Evolutionary conservation across 2,113 vertebrate species (phyloP), one percentile per base, ranked within the genome.

Genomic region (Megatriorchis doriae): DNA sequence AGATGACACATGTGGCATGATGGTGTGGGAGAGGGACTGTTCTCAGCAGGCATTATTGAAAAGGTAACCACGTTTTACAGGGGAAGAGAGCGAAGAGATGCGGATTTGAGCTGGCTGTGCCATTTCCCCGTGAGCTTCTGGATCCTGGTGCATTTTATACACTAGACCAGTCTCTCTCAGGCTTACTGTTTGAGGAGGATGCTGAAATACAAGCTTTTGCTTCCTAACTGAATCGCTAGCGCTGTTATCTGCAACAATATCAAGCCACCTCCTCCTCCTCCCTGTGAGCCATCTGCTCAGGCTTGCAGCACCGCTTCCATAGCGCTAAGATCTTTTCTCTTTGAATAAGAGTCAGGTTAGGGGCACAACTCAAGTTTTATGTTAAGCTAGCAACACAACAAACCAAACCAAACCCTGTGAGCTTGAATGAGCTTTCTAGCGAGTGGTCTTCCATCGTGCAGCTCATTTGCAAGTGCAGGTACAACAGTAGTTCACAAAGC

Each of bases 1-100:
- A 81, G 89, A 47, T 93, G 86, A 79, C 68, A 81, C 59, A 65
- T 67, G 56, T 81, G 83, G 80, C 75, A 56, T 58, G 56, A 55
- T 89, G 90, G 77, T 5, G 11, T 91, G 88, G 74, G 85, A 79
- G 81, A 74, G 59, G 75, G 56, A 52, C 86, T 95, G 80, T 93
- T 91, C 83, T 91, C 77, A 55, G 42, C 59, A 85, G 81, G 52
- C 36, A 6, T 87, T 84, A n/a, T 7, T 91, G 70, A 75, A 71
- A 59, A 86, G 50, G 86, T 84, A 90, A 84, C 50, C 1, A 1
- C 68, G 34, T 71, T 86, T 88, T 91, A 59, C 61, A 67, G 74
- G 22, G 36, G 26, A 22, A 71, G 6, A 32, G 4, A 7, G 27
- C 9, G 9, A 20, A 52, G 86, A 63, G 43, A 21, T 63, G 34